Evolutionary conservation across 2,888 invertebrate species (phyloP).

Genomic region (Periphyllus acericola): DNA sequence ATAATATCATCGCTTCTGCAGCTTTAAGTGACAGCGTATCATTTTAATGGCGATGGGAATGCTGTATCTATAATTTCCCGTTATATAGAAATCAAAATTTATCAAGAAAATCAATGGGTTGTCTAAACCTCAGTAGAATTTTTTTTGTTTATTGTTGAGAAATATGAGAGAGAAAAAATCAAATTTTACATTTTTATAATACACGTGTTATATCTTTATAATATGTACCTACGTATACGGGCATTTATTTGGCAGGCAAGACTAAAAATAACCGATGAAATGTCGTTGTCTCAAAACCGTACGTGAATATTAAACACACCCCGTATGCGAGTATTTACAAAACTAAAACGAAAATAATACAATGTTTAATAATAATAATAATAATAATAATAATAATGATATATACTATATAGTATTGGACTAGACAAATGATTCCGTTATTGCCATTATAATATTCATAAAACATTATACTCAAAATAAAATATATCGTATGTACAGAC

Average conservation of each 20-base stretch:
- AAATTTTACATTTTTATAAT: not conserved
- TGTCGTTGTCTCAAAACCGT: not conserved
- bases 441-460: conserved; percentile 2
- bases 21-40: no score
- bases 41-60: no score
- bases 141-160: not conserved
- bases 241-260: not conserved
- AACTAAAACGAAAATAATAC: not conserved
- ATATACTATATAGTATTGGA: conserved; percentile 12
- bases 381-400: conserved; percentile 1
- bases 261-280: not conserved
- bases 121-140: no score
- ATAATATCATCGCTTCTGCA: no score
- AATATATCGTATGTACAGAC: no score
- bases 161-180: not conserved
- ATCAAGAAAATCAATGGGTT: no score
- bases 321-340: not conserved
- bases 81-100: no score
- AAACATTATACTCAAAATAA: no score
- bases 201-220: not conserved
- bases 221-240: not conserved
- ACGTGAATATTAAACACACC: not conserved
- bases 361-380: conserved; percentile 1
- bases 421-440: conserved; percentile 41
- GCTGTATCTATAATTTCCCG: no score